Base-by-base conservation (phyloP, 2,888 invertebrate genomes). In the Dryomyza anilis region DNA sequence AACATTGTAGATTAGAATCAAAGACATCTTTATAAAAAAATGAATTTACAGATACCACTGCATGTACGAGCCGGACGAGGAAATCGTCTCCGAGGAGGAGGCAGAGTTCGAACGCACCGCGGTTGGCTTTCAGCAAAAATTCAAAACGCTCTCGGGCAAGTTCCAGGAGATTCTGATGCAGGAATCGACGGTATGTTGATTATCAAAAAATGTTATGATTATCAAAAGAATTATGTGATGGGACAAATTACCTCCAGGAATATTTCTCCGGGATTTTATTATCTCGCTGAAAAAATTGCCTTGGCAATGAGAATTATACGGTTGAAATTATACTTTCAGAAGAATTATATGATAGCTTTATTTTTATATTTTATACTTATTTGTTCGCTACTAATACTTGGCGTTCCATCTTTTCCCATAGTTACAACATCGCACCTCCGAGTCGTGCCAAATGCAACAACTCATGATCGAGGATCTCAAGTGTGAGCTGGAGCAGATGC, bases 361-460 rank as follows among this genome's bases (percentile, higher is more conserved):
- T n/a, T n/a, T n/a, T n/a, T n/a, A n/a, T n/a, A n/a, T n/a, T n/a
- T n/a, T n/a, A n/a, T n/a, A n/a, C n/a, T n/a, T n/a, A n/a, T n/a
- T n/a, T n/a, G n/a, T n/a, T n/a, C n/a, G n/a, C n/a, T n/a, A n/a
- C n/a, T n/a, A n/a, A n/a, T n/a, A n/a, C n/a, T n/a, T n/a, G n/a
- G n/a, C n/a, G n/a, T n/a, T n/a, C n/a, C n/a, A n/a, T n/a, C n/a
- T n/a, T n/a, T n/a, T 25, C 25, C 78, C 83, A 12, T 82, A 92
- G 92, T 85, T 90, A 59, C 87, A 87, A 74, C 89, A 90, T 63
- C 87, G 89, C 71, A 91, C 92, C 1, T 89, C 92, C 1, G 93
- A 93, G 80, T 80, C 89, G 65, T 89, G 92, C 84, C 90, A 92
- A 89, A 85, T 93, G 67, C 89, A 92, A 74, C 86, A 91, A 63